Evolutionary conservation across 2,797 vertebrate species (phyloP).

Genomic region (Malurus splendens): DNA sequence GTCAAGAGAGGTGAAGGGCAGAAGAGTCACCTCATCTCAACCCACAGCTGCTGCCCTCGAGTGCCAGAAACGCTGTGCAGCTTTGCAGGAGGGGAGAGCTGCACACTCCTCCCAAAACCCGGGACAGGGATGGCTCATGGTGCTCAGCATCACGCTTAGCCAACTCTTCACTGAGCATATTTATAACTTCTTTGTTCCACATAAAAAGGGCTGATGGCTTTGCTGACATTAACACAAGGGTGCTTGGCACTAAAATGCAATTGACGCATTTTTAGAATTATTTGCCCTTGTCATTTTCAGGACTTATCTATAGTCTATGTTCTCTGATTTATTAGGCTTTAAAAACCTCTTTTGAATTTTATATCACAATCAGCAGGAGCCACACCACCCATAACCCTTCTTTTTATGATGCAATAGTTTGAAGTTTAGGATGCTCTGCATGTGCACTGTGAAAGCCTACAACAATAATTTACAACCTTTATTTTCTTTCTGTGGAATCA

Average conservation of each 20-base stretch:
- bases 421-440: background rate
- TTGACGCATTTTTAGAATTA: conserved; percentile 9
- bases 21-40: background rate
- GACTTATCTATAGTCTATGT: background rate
- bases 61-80: background rate
- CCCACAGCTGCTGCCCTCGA: rapidly evolving
- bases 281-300: conserved; percentile 1
- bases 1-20: background rate
- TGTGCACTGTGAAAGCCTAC: rapidly evolving
- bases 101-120: background rate
- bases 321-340: background rate
- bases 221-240: conserved; percentile 23
- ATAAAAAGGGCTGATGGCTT: background rate
- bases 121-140: background rate
- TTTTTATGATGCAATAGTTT: background rate
- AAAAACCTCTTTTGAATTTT: background rate
- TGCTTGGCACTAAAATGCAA: background rate
- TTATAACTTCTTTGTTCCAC: background rate
- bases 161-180: background rate
- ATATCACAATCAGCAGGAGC: background rate
- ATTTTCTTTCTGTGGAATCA: background rate
- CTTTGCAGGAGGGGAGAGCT: background rate
- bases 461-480: background rate
- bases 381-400: background rate
- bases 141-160: background rate